Percentiles rank a stretch among this genome's conserved stretches.
These are phyloP conservation scores for Herminia tarsipennalis DNA, from an alignment of 2,888 invertebrate species.

Conservation along the genomic window DNA sequence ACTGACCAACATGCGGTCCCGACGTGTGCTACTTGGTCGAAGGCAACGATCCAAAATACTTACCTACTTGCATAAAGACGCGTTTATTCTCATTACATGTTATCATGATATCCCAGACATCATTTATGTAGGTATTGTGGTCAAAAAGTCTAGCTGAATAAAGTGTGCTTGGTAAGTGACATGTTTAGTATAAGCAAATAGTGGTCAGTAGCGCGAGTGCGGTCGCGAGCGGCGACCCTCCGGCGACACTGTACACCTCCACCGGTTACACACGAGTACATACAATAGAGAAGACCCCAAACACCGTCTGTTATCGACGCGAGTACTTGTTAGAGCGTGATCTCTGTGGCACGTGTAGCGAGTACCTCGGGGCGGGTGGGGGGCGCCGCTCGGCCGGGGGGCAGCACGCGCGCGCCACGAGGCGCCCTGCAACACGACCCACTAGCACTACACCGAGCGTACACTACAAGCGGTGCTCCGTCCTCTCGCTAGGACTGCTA, in stretches of 20 bases:
- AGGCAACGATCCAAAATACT: too few species aligned
- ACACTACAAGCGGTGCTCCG: conserved; percentile 44
- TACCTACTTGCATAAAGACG: too few species aligned
- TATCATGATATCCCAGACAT: too few species aligned
- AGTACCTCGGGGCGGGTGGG: conserved; percentile 18
- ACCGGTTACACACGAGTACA: conserved; percentile 20
- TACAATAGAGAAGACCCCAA: conserved; percentile 40
- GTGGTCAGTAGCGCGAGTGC: too few species aligned
- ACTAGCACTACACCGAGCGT: conserved; percentile 18
- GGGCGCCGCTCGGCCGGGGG: conserved; percentile 18
- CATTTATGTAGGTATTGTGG: too few species aligned
- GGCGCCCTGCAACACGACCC: conserved; percentile 60
- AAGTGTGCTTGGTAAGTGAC: too few species aligned
- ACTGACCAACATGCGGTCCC: too few species aligned
- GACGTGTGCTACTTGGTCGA: too few species aligned
- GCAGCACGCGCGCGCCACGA: conserved; percentile 69
- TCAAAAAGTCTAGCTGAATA: too few species aligned
- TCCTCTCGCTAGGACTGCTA: too few species aligned
- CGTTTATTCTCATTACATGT: too few species aligned
- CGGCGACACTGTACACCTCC: conserved; percentile 30
- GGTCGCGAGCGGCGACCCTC: conserved; percentile 21
- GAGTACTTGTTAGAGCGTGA: conserved; percentile 51
- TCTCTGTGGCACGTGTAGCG: conserved; percentile 57
- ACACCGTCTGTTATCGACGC: conserved; percentile 44
- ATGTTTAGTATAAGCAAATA: too few species aligned